A percentile compares a stretch with the other conserved stretches of the same genome.
phyloP scores from a whole-genome alignment of 2,888 invertebrate species.

The Flabesymbios commensalis region DNA sequence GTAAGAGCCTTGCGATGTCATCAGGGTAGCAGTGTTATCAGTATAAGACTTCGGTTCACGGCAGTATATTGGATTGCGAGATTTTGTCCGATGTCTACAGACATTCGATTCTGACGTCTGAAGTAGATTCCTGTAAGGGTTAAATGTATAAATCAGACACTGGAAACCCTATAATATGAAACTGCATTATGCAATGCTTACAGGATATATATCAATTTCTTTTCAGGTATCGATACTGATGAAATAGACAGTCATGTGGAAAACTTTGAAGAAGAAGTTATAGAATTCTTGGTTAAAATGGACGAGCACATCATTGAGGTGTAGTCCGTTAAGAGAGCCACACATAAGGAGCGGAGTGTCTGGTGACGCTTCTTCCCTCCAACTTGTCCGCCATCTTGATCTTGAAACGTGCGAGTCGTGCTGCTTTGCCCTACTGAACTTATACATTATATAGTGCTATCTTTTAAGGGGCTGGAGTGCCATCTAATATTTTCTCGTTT shows the following conservation, averaged over 20 bases:
- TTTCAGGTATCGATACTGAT: constrained; percentile 88
- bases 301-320: constrained; percentile 73
- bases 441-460: too few relatives aligned
- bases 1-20: too few relatives aligned
- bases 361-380: neutral
- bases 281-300: constrained; percentile 94
- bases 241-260: constrained; percentile 81
- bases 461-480: too few relatives aligned
- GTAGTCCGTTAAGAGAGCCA: constrained; percentile 18
- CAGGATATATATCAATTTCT: neutral
- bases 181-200: neutral
- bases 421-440: neutral
- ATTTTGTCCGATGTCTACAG: too few relatives aligned
- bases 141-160: too few relatives aligned
- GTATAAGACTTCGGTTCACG: too few relatives aligned
- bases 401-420: neutral
- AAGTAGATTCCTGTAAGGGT: too few relatives aligned
- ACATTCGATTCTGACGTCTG: too few relatives aligned
- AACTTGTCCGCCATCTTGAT: neutral
- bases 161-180: neutral
- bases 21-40: too few relatives aligned
- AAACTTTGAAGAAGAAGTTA: constrained; percentile 87
- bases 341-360: neutral
- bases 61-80: too few relatives aligned
- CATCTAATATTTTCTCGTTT: too few relatives aligned